Percentiles rank a stretch among this genome's conserved stretches.
Evolutionary conservation across 2,113 vertebrate genomes (phyloP).

Genomic region (Castor canadensis): DNA sequence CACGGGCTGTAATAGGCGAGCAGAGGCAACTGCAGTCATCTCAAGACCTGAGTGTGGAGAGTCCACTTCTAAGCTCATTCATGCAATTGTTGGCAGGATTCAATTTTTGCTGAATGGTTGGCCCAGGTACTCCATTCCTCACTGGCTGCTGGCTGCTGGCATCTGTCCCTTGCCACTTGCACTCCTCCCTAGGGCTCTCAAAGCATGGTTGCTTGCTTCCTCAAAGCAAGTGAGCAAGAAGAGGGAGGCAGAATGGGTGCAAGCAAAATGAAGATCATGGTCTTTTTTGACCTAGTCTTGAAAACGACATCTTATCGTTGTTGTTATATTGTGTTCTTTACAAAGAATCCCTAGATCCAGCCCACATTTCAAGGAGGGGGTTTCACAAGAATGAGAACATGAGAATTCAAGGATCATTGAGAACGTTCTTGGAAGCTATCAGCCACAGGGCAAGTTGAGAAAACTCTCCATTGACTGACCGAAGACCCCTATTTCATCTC

Average conservation of each 20-base stretch:
- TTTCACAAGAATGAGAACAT: not conserved
- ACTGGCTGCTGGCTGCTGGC: not conserved
- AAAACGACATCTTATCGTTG: not conserved
- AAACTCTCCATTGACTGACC: not conserved
- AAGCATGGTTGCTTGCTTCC: not conserved
- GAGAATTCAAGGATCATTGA: not conserved
- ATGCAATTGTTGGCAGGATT: not conserved
- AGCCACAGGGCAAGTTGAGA: not conserved
- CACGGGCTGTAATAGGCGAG: not conserved
- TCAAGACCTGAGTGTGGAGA: not conserved
- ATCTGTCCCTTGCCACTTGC: not conserved
- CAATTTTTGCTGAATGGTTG: not conserved
- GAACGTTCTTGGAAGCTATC: not conserved
- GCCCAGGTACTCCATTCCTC: not conserved
- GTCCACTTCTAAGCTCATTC: not conserved
- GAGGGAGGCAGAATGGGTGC: too few species aligned
- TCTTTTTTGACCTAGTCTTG: not conserved
- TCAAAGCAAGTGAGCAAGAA: not conserved
- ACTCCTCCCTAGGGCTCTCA: not conserved
- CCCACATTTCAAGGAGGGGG: fast-evolving
- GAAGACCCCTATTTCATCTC: not conserved
- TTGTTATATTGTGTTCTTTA: not conserved
- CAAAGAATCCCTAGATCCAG: not conserved
- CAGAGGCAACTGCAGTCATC: not conserved
- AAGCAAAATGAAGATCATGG: not conserved